Evolutionary conservation across 2,888 invertebrate species (phyloP).

Genomic region (Lasioglossum malachurum): DNA sequence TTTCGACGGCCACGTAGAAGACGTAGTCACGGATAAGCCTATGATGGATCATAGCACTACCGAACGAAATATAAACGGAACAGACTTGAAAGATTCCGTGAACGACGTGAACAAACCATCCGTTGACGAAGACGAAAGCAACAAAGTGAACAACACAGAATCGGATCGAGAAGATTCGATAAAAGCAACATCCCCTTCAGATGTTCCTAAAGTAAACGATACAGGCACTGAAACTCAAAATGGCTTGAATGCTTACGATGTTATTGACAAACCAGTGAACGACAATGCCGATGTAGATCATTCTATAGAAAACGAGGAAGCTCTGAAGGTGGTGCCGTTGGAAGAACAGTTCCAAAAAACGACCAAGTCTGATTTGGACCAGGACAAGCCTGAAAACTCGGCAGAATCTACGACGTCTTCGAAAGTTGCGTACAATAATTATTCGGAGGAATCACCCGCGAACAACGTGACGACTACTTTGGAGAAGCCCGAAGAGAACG

Average conservation of each 20-base stretch:
- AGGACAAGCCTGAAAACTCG: slow-evolving; percentile 29
- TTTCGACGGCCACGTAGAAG: slow-evolving; percentile 81
- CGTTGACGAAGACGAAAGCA: background rate
- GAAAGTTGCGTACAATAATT: slow-evolving; percentile 23
- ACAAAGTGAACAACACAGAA: slow-evolving; percentile 11
- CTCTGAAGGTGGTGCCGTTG: slow-evolving; percentile 60
- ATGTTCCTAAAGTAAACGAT: slow-evolving; percentile 43
- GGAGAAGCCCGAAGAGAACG: slow-evolving; percentile 75
- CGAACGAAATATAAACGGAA: slow-evolving; percentile 23
- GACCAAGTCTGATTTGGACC: slow-evolving; percentile 12
- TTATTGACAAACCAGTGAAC: background rate
- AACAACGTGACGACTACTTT: slow-evolving; percentile 40
- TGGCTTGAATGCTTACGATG: slow-evolving; percentile 17
- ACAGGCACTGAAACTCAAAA: slow-evolving; percentile 44
- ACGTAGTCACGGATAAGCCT: slow-evolving; percentile 73
- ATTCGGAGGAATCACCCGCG: slow-evolving; percentile 14
- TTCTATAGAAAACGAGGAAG: slow-evolving; percentile 48
- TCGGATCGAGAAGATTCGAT: slow-evolving; percentile 20
- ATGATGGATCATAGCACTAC: slow-evolving; percentile 10
- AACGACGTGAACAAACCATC: slow-evolving; percentile 48
- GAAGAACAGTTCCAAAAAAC: slow-evolving; percentile 46
- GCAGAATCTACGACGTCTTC: slow-evolving; percentile 52
- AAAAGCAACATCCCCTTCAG: background rate
- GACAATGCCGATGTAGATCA: background rate
- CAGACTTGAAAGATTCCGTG: slow-evolving; percentile 49